Evolutionary conservation across 2,888 invertebrate genomes (phyloP).

Genomic region (Corbicula japonica): DNA sequence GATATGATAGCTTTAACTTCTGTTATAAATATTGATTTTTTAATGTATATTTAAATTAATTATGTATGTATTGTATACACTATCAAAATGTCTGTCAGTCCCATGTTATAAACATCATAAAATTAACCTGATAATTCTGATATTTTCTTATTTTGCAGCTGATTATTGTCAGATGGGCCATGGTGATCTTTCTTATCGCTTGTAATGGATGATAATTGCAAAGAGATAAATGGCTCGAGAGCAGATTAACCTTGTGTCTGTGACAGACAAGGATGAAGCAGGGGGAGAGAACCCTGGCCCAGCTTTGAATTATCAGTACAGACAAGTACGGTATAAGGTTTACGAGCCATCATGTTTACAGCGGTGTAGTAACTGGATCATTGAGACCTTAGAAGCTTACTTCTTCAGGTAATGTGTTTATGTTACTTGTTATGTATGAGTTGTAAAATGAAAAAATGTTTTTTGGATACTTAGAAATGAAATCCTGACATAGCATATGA

Average conservation of each 20-base stretch:
- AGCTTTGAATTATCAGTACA: slow-evolving; percentile 26
- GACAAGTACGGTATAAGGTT: slow-evolving; percentile 13
- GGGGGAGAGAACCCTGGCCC: neutral
- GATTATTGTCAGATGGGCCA: no score
- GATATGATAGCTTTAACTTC: no score
- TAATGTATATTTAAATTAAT: no score
- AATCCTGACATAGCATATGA: neutral
- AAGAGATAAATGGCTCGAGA: slow-evolving; percentile 6
- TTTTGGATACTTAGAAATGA: neutral
- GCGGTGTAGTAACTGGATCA: slow-evolving; percentile 66
- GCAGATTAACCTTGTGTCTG: slow-evolving; percentile 16
- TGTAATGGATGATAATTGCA: neutral
- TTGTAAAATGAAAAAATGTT: neutral
- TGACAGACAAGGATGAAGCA: slow-evolving; percentile 3
- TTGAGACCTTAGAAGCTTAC: slow-evolving; percentile 55
- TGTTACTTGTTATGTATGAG: neutral
- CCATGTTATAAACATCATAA: no score
- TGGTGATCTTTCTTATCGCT: no score
- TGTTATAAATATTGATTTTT: no score
- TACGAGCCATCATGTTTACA: slow-evolving; percentile 62
- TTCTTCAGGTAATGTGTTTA: slow-evolving; percentile 62
- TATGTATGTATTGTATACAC: no score
- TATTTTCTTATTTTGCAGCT: no score
- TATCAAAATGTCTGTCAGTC: no score
- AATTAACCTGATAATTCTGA: no score